Percentiles rank a stretch among this genome's conserved stretches.
These are phyloP conservation scores for Drosophila azteca DNA, from an alignment of 1,140 invertebrate species.

Conservation along the genomic window DNA sequence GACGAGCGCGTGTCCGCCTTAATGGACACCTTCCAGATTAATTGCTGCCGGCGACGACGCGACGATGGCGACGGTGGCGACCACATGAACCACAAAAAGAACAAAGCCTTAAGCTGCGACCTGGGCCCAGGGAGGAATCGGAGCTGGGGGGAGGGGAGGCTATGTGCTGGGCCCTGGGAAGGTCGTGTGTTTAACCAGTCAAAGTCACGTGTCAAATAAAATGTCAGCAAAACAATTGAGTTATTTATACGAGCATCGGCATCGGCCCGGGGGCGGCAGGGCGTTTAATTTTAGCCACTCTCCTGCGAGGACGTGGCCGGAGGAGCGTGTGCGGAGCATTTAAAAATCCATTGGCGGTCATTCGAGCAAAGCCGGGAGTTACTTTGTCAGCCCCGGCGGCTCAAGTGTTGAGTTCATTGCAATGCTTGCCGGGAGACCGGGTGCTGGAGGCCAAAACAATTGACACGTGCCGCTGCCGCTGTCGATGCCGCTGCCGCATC, in stretches of 20 bases:
- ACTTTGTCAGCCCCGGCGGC: conserved; percentile 67
- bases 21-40: conserved; percentile 81
- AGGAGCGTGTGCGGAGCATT: conserved; percentile 70
- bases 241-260: conserved; percentile 74
- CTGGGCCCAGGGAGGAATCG: neutral
- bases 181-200: conserved; percentile 75
- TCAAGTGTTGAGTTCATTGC: conserved; percentile 79
- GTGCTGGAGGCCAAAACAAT: conserved; percentile 41
- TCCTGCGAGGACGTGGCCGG: conserved; percentile 16
- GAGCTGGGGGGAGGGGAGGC: neutral
- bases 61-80: conserved; percentile 41
- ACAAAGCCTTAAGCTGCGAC: conserved; percentile 70
- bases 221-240: conserved; percentile 82
- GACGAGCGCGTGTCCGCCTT: conserved; percentile 66
- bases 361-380: conserved; percentile 70
- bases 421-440: conserved; percentile 54
- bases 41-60: conserved; percentile 58
- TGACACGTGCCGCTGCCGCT: conserved; percentile 55
- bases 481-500: conserved; percentile 5
- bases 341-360: conserved; percentile 82
- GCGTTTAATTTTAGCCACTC: conserved; percentile 67
- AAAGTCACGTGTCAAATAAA: conserved; percentile 81
- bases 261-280: conserved; percentile 32
- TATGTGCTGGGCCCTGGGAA: neutral
- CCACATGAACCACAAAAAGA: conserved; percentile 82